phyloP scores from a whole-genome alignment of 2,113 vertebrate genomes.

The cat (Felis catus) region DNA sequence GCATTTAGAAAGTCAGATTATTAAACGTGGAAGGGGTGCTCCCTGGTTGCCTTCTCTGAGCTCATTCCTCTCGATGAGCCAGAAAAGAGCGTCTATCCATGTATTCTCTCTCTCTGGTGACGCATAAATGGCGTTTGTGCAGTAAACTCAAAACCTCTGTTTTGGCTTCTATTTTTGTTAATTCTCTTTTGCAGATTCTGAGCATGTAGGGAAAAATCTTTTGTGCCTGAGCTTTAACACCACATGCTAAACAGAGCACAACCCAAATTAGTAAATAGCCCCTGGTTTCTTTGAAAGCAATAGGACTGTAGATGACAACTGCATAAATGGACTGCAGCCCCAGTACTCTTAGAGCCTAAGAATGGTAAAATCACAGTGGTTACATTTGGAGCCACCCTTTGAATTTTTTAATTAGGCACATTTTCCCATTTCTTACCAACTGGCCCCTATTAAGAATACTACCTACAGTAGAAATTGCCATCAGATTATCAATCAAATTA shows the following conservation, averaged over 20 bases:
- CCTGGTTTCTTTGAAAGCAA: constrained; percentile 23
- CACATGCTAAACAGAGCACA: not conserved
- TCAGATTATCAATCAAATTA: constrained; percentile 40
- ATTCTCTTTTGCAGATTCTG: constrained; percentile 35
- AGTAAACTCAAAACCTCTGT: not conserved
- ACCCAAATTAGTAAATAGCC: not conserved
- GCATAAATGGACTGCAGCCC: not conserved
- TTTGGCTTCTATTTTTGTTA: not conserved
- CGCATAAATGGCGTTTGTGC: not conserved
- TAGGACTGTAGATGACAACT: not conserved
- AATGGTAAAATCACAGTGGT: not conserved
- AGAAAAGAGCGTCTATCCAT: not conserved
- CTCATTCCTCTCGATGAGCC: not conserved
- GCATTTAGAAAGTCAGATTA: not conserved
- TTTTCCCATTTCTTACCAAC: constrained; percentile 47
- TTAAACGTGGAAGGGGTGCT: not conserved
- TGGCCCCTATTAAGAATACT: constrained; percentile 31
- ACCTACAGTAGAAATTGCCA: constrained; percentile 47
- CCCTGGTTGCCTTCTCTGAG: not conserved
- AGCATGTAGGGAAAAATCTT: not conserved
- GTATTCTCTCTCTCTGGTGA: not conserved
- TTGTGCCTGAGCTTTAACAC: not conserved
- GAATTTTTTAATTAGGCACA: constrained; percentile 23
- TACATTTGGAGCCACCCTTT: not conserved
- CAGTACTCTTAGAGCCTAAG: not conserved